Evolutionary conservation across 2,797 vertebrate genomes (phyloP), one percentile per base, ranked within the genome.

Genomic region (Salarias fasciatus): DNA sequence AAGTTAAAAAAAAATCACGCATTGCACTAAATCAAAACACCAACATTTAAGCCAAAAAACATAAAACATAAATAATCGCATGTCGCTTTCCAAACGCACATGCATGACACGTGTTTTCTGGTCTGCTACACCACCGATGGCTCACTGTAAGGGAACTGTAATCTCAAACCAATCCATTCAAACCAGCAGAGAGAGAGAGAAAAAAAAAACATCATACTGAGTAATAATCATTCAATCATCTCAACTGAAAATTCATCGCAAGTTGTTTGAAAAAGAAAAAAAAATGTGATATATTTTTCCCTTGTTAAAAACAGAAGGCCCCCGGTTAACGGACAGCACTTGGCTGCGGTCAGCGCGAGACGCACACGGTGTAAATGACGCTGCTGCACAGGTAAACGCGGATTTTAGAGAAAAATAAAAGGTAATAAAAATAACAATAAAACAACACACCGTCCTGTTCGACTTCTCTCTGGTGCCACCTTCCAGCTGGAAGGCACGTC

Each of bases 321-420:
- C 18, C 18, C 18, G 18, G 18, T 24, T 24, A 24, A 63, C 64
- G 65, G 55, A 60, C 63, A 77, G 33, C 69, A 61, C 59, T 68
- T 49, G 63, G 52, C 50, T 66, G 68, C 75, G 59, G 58, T 60
- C 53, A 9, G 52, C 13, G 33, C 18, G 2, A 13, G 40, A 5
- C 12, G 58, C 37, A 46, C 41, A 42, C 14, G 43, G 44, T 29
- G 13, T 3, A 24, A 35, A 35, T 70, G 75, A 79, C 61, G 71
- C 68, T n/a, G 75, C 73, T 41, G 69, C 50, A 52, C 64, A 71
- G 78, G 78, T 72, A 29, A 37, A 76, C 57, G 13, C 65, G 15
- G 30, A 45, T n/a, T n/a, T n/a, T 7, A 1, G 11, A 29, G 40
- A 35, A 28, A 2, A 38, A 2, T 38, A 38, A 38, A 10, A 35